A percentile compares a stretch with the other conserved stretches of the same genome.
These are phyloP conservation scores for Halictus rubicundus DNA, from an alignment of 1,140 invertebrate genomes.

Conservation along the genomic window DNA sequence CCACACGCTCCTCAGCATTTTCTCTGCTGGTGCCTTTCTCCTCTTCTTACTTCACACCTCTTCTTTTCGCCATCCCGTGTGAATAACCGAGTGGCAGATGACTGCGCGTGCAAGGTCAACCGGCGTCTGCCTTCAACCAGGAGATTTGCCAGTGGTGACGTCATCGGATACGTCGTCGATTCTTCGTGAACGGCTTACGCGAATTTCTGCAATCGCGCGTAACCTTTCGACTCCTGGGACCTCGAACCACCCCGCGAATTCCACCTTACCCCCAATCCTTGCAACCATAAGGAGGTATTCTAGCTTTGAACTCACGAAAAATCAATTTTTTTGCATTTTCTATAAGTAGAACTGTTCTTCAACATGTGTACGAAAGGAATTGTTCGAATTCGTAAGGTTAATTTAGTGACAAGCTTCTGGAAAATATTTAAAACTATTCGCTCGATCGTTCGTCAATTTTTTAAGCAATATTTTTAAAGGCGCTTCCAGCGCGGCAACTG, in stretches of 20 bases:
- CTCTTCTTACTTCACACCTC: slow-evolving; percentile 41
- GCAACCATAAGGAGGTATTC: too few relatives aligned
- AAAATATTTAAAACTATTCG: too few relatives aligned
- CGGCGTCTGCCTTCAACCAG: slow-evolving; percentile 58
- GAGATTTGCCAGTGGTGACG: slow-evolving; percentile 51
- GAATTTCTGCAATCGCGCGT: slow-evolving; percentile 28
- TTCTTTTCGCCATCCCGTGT: slow-evolving; percentile 51
- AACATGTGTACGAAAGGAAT: too few relatives aligned
- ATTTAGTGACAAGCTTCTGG: too few relatives aligned
- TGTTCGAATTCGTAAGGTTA: too few relatives aligned
- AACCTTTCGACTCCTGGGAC: slow-evolving; percentile 1
- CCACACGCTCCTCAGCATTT: neutral
- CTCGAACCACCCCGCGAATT: neutral
- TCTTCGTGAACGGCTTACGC: slow-evolving; percentile 21
- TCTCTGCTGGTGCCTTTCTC: slow-evolving; percentile 17
- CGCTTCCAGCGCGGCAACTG: too few relatives aligned
- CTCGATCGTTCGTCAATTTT: too few relatives aligned
- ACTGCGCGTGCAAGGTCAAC: slow-evolving; percentile 68
- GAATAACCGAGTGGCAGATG: slow-evolving; percentile 63
- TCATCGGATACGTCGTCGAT: slow-evolving; percentile 44
- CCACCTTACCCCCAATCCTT: too few relatives aligned
- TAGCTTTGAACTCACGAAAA: too few relatives aligned
- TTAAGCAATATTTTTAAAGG: too few relatives aligned
- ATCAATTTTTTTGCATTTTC: too few relatives aligned
- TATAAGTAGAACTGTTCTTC: too few relatives aligned